Base-by-base conservation (phyloP, 2,113 vertebrate species). In the Hippolais icterina region DNA sequence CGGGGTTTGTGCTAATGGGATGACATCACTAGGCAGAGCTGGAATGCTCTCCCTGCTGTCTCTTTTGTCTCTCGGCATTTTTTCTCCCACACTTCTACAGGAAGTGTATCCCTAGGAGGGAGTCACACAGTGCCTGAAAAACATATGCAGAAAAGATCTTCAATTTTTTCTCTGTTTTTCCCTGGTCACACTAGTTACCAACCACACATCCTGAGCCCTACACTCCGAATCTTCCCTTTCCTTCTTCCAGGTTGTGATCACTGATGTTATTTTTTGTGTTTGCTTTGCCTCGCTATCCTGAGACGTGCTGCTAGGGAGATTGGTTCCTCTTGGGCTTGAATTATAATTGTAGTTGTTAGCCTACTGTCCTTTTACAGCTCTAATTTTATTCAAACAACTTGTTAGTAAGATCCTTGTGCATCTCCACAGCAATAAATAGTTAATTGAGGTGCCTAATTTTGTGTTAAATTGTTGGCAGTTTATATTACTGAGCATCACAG, bases 1-100 rank as follows among this genome's bases (percentile, higher is more conserved):
- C 1, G 2, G 56, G 85, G 76, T 96, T 83, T 96, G 95, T 96
- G 79, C 92, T 95, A 17, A 77, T 33, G 70, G 81, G 39, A 29
- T 95, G 95, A 95, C 93, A 96, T 96, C 93, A 95, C 35, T 37
- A 28, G 64, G 1, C 57, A 11, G 85, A 74, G 88, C 87, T 92
- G 79, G 66, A 77, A 94, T 35, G 88, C 93, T 86, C 79, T 85
- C 90, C 82, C 90, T 74, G 71, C 90, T 71, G 85, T 11, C 92
- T 78, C 93, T 59, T 94, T 87, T 91, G 77, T 77, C 68, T 83
- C 91, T 65, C 50, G 5, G 66, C 65, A 49, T 74, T 94, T 96
- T 96, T 80, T 77, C 91, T 86, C 85, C 82, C 93, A 87, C 85
- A 85, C 64, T 95, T 89, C 15, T 15, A 44, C 71, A 95, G 93